Base-by-base conservation (phyloP, 2,797 vertebrate species). In the Scolopax rusticola region DNA sequence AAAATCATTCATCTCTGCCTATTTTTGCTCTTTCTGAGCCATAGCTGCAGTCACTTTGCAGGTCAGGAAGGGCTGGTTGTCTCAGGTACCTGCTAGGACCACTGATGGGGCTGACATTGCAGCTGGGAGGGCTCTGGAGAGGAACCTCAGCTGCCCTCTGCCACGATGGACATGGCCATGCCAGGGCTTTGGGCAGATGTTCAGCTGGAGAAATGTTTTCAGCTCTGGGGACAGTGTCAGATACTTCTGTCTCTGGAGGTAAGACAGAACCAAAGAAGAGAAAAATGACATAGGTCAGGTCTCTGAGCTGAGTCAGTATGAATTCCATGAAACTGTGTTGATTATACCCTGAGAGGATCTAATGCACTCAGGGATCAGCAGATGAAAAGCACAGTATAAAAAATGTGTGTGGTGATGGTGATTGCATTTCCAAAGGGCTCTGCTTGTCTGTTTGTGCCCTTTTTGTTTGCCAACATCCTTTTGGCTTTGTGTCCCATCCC, bases 71-170 rank as follows among this genome's bases (percentile, higher is more conserved):
- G 36, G 10, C 36, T 79, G 61, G 47, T 61, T 68, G 41, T 18
- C 36, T 11, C 1, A 3, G 48, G 15, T 4, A 1, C 45, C 74
- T 43, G 14, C 21, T n/a, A 0, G 1, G 40, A 38, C 38, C 6
- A 1, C 53, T 38, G 81, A 33, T 18, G 14, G 9, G 28, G 33
- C 43, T 64, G 64, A 15, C 7, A 0, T 2, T 74, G 40, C n/a
- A 41, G 32, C 53, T 36, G n/a, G 48, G 28, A 68, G 32, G 51
- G 8, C 43, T 69, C 53, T 3, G 5, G 69, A 25, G 30, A 8
- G 15, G 61, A 53, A 51, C n/a, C 1, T 0, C 48, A 74, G 60
- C 51, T 2, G 0, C 19, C 6, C 33, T 90, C 36, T 61, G 54
- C 32, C 2, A 0, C 9, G 48, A 36, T 30, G 30, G 74, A 12